A percentile compares a stretch with the other conserved stretches of the same genome.
Evolutionary conservation across 2,888 invertebrate species (phyloP).

Genomic region (Mylabris sibirica): DNA sequence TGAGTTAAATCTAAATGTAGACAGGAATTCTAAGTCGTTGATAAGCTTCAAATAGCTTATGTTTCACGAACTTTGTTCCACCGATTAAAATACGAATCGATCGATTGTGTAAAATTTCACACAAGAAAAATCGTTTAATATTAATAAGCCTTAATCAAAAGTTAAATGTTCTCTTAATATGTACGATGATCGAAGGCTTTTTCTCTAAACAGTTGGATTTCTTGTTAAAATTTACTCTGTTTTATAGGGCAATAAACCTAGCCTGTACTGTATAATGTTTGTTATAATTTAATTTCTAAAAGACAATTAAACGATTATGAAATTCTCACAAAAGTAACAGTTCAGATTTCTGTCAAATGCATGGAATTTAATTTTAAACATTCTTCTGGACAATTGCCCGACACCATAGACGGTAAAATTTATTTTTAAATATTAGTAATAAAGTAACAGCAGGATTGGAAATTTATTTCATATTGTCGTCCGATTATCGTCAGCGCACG

Average conservation of each 20-base stretch:
- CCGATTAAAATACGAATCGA: no score
- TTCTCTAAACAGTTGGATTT: neutral
- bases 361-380: no score
- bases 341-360: no score
- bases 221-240: neutral
- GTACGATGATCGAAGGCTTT: neutral
- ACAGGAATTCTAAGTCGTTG: no score
- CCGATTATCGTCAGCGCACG: no score
- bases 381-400: no score
- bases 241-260: neutral
- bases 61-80: no score
- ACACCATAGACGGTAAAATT: no score
- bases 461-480: no score
- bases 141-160: neutral
- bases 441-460: no score
- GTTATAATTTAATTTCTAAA: neutral
- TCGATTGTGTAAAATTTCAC: neutral
- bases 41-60: neutral
- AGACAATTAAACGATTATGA: neutral
- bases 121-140: neutral
- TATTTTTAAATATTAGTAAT: no score
- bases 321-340: neutral
- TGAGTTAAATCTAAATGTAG: neutral
- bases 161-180: neutral
- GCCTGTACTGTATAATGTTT: neutral